These are phyloP conservation scores for Garra rufa DNA, from an alignment of 2,113 vertebrate genomes.

Conservation along the genomic window DNA sequence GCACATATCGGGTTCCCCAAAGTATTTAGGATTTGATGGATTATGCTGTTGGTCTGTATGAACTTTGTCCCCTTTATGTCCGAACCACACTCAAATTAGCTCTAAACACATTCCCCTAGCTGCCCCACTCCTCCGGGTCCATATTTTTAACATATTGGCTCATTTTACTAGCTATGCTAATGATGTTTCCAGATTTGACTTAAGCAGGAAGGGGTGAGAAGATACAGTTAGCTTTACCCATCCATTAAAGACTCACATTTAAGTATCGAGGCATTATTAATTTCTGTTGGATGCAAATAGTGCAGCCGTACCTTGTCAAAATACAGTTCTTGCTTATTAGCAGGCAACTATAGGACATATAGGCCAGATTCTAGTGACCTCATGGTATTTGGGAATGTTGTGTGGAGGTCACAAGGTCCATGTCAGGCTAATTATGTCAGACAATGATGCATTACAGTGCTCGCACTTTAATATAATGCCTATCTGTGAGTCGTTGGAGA, in stretches of 20 bases:
- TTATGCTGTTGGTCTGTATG: neutral
- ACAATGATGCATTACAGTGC: slow-evolving; percentile 66
- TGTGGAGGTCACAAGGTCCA: slow-evolving; percentile 59
- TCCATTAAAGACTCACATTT: neutral
- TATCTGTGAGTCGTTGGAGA: slow-evolving; percentile 5
- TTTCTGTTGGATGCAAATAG: neutral
- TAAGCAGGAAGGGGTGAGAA: neutral
- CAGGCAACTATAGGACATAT: neutral
- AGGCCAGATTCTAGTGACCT: slow-evolving; percentile 52
- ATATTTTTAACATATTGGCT: neutral
- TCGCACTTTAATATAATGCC: slow-evolving; percentile 48
- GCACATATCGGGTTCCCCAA: neutral
- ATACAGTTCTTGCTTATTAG: neutral
- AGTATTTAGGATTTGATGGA: slow-evolving; percentile 10
- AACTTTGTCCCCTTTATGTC: slow-evolving; percentile 53
- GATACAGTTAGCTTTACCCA: neutral
- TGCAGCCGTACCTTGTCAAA: neutral
- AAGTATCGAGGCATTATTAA: neutral
- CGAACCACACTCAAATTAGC: slow-evolving; percentile 63
- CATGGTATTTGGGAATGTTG: slow-evolving; percentile 44
- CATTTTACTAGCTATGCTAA: slow-evolving; percentile 10
- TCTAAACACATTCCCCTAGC: slow-evolving; percentile 36
- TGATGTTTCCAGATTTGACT: neutral
- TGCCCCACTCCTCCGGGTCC: neutral
- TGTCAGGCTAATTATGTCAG: slow-evolving; percentile 61